Percentiles rank a stretch among this genome's conserved stretches.
phyloP scores from a whole-genome alignment of 1,140 invertebrate species.

The Samia ricini region DNA sequence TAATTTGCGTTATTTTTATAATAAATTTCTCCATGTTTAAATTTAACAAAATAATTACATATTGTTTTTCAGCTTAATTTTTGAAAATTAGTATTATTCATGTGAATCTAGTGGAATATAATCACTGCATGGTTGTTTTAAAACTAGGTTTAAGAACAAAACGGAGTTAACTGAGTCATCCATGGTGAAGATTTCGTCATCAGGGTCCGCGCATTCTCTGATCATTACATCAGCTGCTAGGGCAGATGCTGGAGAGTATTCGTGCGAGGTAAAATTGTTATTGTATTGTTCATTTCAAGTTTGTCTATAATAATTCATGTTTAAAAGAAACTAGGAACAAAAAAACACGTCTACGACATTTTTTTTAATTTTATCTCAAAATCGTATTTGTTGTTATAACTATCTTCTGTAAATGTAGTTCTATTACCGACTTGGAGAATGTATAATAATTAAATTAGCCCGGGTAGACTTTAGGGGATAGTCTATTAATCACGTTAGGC shows the following conservation, averaged over 20 bases:
- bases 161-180: conserved; percentile 85
- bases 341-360: no score
- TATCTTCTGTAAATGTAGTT: no score
- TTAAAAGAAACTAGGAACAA: no score
- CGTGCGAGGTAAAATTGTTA: conserved; percentile 80
- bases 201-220: conserved; percentile 86
- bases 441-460: no score
- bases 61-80: no score
- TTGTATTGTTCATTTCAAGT: not conserved
- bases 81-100: not conserved
- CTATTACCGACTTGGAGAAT: no score
- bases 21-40: no score
- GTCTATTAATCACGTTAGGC: no score
- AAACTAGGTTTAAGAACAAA: conserved; percentile 83
- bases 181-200: conserved; percentile 80
- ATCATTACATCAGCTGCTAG: conserved; percentile 86
- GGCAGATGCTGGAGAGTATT: conserved; percentile 86
- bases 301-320: not conserved
- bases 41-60: no score
- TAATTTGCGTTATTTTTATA: not conserved
- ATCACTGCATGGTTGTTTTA: not conserved
- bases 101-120: not conserved
- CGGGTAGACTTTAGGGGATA: no score
- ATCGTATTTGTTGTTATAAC: no score
- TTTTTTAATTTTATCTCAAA: no score